Conservation (phyloP, 1,140 invertebrate species). For the Neodiprion lecontei region DNA sequence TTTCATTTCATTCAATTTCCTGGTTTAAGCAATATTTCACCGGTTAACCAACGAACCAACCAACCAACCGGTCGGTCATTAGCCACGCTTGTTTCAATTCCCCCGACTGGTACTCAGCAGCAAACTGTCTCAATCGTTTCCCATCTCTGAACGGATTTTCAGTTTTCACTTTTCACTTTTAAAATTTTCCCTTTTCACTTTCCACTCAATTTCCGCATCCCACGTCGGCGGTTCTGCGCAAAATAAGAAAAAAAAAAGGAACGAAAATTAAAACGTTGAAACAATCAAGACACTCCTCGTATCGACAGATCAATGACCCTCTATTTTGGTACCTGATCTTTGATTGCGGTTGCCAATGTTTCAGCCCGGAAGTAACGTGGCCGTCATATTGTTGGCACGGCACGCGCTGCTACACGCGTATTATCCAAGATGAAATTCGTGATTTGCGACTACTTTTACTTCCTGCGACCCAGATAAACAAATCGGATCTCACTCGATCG, state of each 20-base stretch:
- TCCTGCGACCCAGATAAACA: slow-evolving; percentile 4
- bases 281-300: too few species aligned
- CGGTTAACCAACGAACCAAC: neutral
- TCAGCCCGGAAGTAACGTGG: too few species aligned
- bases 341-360: too few species aligned
- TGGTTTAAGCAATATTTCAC: slow-evolving; percentile 54
- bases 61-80: slow-evolving; percentile 38
- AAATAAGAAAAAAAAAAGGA: too few species aligned
- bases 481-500: slow-evolving; percentile 4
- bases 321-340: too few species aligned
- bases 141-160: neutral
- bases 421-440: too few species aligned
- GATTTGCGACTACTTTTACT: neutral
- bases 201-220: neutral
- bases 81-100: slow-evolving; percentile 25
- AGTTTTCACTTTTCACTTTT: neutral
- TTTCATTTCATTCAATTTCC: slow-evolving; percentile 48
- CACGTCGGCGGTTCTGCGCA: neutral
- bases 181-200: neutral
- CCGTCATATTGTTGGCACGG: too few species aligned
- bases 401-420: too few species aligned
- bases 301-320: neutral
- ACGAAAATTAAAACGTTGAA: too few species aligned
- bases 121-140: neutral
- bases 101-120: too few species aligned